phyloP scores from a whole-genome alignment of 2,797 vertebrate species.

The Sebastes aleutianus region DNA sequence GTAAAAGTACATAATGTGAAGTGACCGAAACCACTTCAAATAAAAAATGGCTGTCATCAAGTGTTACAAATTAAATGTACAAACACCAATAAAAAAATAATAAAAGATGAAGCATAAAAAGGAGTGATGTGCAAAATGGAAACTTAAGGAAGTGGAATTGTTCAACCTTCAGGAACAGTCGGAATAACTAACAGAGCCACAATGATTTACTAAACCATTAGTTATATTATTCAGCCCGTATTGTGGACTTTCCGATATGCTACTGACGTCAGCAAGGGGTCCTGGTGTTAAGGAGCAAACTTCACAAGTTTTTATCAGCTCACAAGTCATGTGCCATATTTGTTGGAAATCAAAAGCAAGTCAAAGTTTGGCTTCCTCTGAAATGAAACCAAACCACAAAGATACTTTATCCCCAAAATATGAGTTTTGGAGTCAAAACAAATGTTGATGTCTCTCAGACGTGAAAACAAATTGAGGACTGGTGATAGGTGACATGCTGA shows the following conservation, averaged over 20 bases:
- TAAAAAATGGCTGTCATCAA: background rate
- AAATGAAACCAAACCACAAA: background rate
- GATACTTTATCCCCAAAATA: background rate
- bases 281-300: slow-evolving; percentile 23
- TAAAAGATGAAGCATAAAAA: background rate
- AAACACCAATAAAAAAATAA: background rate
- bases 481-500: background rate
- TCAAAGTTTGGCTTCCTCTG: background rate
- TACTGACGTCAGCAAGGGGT: background rate
- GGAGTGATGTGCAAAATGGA: background rate
- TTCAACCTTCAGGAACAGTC: background rate
- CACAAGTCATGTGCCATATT: background rate
- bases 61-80: background rate
- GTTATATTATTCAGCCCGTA: background rate
- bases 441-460: background rate
- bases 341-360: background rate
- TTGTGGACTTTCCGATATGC: background rate
- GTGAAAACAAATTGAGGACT: background rate
- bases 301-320: background rate
- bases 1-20: background rate
- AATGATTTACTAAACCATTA: background rate
- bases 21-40: background rate
- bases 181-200: background rate
- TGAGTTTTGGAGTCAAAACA: background rate
- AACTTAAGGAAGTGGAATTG: background rate